A percentile compares a stretch with the other conserved stretches of the same genome.
phyloP scores from a whole-genome alignment of 2,113 vertebrate genomes.

The Oryzias curvinotus region DNA sequence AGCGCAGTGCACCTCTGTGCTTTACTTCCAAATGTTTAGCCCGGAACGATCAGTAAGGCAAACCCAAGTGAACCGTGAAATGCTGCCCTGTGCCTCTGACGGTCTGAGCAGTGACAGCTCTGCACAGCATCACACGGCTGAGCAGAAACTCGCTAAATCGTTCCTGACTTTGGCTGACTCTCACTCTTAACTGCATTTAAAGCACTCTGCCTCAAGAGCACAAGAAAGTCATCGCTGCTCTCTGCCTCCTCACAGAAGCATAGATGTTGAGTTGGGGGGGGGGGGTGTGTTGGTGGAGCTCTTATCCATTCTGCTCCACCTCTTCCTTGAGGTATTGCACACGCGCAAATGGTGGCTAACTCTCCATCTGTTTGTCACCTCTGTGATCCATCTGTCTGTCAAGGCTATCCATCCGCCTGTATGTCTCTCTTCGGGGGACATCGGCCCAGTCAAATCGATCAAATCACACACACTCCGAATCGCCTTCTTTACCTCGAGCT shows the following conservation, averaged over 20 bases:
- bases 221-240: slow-evolving; percentile 8
- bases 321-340: slow-evolving; percentile 26
- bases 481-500: slow-evolving; percentile 42
- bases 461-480: slow-evolving; percentile 29
- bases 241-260: background rate
- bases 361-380: slow-evolving; percentile 34
- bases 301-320: slow-evolving; percentile 5
- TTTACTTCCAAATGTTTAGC: slow-evolving; percentile 18
- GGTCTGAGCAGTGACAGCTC: slow-evolving; percentile 12
- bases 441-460: slow-evolving; percentile 52
- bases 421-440: slow-evolving; percentile 45
- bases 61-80: slow-evolving; percentile 37
- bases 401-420: slow-evolving; percentile 41
- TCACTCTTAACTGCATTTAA: slow-evolving; percentile 18
- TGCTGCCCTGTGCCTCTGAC: slow-evolving; percentile 17
- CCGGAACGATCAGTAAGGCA: slow-evolving; percentile 19
- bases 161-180: slow-evolving; percentile 29
- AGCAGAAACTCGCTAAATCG: slow-evolving; percentile 17
- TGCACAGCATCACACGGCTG: slow-evolving; percentile 5
- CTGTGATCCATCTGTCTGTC: slow-evolving; percentile 54
- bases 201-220: slow-evolving; percentile 32
- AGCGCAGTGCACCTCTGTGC: background rate
- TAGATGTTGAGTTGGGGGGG: background rate
- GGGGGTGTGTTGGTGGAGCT: slow-evolving; percentile 10
- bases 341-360: slow-evolving; percentile 19